A percentile compares a stretch with the other conserved stretches of the same genome.
phyloP scores from a whole-genome alignment of 2,797 vertebrate species.

The Poeciliopsis presidionis region DNA sequence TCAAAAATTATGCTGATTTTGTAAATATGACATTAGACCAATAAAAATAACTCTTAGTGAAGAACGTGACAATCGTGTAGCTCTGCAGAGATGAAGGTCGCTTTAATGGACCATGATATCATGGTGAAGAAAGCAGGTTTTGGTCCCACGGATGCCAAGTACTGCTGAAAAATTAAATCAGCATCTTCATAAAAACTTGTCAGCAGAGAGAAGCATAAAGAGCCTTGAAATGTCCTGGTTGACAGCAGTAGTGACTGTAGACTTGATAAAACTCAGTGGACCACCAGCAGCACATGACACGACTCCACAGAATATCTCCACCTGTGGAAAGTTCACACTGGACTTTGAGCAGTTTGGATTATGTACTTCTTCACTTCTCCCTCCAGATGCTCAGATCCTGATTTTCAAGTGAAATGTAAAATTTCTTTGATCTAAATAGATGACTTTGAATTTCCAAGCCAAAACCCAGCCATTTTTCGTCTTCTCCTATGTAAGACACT shows the following conservation, averaged over 20 bases:
- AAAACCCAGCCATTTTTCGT: background rate
- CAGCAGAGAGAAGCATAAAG: background rate
- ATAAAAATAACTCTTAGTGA: background rate
- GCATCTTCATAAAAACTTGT: background rate
- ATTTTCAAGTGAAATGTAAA: background rate
- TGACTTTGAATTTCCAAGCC: no score
- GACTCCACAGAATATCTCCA: background rate
- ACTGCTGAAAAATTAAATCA: background rate
- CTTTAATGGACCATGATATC: background rate
- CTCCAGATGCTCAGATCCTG: background rate
- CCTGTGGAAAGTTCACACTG: background rate
- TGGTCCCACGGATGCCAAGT: background rate
- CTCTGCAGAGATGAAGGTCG: background rate
- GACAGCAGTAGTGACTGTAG: background rate
- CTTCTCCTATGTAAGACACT: background rate
- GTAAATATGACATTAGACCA: background rate
- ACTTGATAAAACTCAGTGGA: background rate
- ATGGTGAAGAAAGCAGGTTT: background rate
- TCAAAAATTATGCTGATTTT: background rate
- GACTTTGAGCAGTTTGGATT: background rate
- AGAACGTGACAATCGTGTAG: background rate
- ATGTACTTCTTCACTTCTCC: background rate
- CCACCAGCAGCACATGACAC: background rate
- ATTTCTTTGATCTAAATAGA: background rate
- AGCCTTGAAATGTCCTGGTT: background rate